Evolutionary conservation across 2,888 invertebrate genomes (phyloP).

Genomic region (Phlogophora meticulosa): DNA sequence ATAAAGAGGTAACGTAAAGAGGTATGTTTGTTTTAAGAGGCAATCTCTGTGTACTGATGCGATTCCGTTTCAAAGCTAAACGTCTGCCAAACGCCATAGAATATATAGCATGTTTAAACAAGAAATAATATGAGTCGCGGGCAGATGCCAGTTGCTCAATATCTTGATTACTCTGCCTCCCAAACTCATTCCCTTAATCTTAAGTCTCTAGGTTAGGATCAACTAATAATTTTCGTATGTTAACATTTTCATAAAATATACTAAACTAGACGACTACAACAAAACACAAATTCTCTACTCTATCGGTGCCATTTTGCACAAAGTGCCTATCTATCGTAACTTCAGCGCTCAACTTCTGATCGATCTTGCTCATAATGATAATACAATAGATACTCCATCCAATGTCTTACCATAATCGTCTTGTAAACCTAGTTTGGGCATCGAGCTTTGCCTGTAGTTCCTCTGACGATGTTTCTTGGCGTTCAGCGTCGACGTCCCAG

Average conservation of each 20-base stretch:
- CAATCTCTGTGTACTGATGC: no score
- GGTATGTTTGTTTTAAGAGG: no score
- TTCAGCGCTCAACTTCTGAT: constrained; percentile 45
- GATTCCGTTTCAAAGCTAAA: no score
- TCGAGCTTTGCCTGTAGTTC: constrained; percentile 88
- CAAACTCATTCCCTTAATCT: no score
- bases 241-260: not conserved
- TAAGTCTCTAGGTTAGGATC: not conserved
- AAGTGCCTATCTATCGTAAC: constrained; percentile 6
- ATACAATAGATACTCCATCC: constrained; percentile 49
- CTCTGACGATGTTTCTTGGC: constrained; percentile 87
- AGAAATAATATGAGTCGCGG: no score
- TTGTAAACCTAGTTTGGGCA: constrained; percentile 88
- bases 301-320: constrained; percentile 23
- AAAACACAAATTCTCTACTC: not conserved
- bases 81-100: no score
- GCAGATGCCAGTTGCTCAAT: no score
- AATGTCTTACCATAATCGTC: constrained; percentile 86
- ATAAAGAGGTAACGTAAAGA: no score
- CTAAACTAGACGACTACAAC: not conserved
- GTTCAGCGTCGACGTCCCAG: constrained; percentile 87
- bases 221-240: not conserved
- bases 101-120: no score
- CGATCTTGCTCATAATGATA: constrained; percentile 47
- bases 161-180: no score